A percentile compares a stretch with the other conserved stretches of the same genome.
Evolutionary conservation across 2,113 vertebrate genomes (phyloP).

Genomic region (Argyrosomus japonicus): DNA sequence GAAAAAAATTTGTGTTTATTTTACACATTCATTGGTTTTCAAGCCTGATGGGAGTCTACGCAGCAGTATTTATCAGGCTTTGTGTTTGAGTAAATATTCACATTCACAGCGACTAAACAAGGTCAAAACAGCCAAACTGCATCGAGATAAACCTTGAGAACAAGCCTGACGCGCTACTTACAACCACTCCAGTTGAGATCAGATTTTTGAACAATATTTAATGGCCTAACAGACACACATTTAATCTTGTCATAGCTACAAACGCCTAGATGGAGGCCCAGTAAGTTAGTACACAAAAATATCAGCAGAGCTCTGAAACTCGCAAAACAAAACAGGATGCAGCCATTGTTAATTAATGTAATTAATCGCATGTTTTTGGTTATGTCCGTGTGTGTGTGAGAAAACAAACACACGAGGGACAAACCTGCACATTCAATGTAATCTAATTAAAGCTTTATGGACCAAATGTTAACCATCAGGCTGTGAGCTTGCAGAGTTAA

Average conservation of each 20-base stretch:
- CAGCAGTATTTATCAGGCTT: too few species aligned
- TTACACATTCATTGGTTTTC: background rate
- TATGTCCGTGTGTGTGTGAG: conserved; percentile 1
- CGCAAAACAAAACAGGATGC: background rate
- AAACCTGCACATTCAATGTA: background rate
- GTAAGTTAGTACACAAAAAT: background rate
- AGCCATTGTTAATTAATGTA: background rate
- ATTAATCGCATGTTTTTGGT: background rate
- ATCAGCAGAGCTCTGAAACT: too few species aligned
- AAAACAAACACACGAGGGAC: background rate
- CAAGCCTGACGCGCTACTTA: background rate
- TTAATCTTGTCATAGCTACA: background rate
- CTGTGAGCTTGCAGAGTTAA: background rate
- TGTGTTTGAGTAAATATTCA: conserved; percentile 9
- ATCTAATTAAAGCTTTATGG: conserved; percentile 10
- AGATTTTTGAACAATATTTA: too few species aligned
- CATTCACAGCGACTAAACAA: background rate
- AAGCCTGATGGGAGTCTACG: background rate
- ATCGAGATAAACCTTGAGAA: background rate
- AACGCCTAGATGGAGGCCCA: background rate
- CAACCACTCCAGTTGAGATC: background rate
- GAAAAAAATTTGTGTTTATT: too few species aligned
- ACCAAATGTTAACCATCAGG: conserved; percentile 4
- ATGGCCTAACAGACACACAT: too few species aligned
- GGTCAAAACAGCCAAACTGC: background rate